Evolutionary conservation across 1,140 invertebrate species (phyloP).

Genomic region (Metopolophium dirhodum): DNA sequence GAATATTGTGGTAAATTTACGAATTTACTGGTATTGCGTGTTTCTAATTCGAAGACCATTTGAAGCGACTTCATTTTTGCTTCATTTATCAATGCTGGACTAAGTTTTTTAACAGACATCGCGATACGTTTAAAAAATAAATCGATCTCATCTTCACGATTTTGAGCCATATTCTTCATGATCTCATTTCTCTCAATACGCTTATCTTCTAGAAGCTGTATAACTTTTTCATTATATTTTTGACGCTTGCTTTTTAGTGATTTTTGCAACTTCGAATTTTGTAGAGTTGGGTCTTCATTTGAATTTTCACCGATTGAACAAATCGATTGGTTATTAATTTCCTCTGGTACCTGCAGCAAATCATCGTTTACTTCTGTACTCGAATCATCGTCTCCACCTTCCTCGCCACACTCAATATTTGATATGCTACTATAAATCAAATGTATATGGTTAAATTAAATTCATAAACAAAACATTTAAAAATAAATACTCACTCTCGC

Average conservation of each 20-base stretch:
- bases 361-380: neutral
- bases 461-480: no score
- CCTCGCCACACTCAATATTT: neutral
- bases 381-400: neutral
- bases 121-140: conserved; percentile 50
- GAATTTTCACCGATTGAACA: neutral
- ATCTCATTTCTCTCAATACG: neutral
- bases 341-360: neutral
- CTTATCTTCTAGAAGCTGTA: neutral
- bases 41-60: no score
- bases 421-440: conserved; percentile 22
- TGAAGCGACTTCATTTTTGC: no score
- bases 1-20: no score
- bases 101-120: conserved; percentile 32
- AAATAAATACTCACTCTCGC: no score
- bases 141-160: conserved; percentile 44
- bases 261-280: neutral
- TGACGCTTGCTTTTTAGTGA: neutral
- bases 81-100: neutral
- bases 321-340: neutral
- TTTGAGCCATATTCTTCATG: neutral
- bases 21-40: no score
- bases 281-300: neutral
- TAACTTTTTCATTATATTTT: neutral
- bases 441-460: neutral